A percentile compares a stretch with the other conserved stretches of the same genome.
Evolutionary conservation across 2,797 vertebrate genomes (phyloP).

Genomic region (Pipistrellus pipistrellus): DNA sequence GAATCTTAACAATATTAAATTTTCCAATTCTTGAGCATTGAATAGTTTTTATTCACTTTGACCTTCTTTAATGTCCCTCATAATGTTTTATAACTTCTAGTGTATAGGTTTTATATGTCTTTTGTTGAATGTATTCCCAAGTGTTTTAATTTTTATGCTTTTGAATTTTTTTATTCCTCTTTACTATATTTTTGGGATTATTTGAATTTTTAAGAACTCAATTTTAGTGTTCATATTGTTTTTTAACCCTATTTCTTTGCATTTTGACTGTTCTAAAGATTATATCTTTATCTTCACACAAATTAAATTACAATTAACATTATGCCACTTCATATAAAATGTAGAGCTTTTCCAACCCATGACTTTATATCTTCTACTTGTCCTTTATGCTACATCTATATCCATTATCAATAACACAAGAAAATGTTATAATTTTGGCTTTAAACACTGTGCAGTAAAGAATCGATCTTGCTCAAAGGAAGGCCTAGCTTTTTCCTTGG

Average conservation of each 20-base stretch:
- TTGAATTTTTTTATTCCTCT: background rate
- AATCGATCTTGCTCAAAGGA: background rate
- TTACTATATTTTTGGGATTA: background rate
- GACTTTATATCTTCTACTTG: background rate
- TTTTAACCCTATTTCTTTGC: background rate
- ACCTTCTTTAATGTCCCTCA: background rate
- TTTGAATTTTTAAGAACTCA: background rate
- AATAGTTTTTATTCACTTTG: background rate
- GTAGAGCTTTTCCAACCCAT: background rate
- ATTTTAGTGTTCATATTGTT: background rate
- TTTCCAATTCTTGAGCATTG: background rate
- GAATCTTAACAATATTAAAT: background rate
- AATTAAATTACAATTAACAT: background rate
- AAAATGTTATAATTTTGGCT: background rate
- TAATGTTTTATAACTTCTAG: background rate
- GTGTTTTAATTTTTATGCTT: background rate
- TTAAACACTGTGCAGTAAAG: background rate
- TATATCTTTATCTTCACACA: background rate
- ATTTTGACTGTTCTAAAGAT: background rate
- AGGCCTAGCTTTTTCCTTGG: background rate
- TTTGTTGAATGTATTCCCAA: background rate
- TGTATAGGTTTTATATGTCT: background rate
- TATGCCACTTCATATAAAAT: background rate
- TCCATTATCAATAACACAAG: background rate
- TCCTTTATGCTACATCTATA: background rate